Evolutionary conservation across 2,113 vertebrate species (phyloP), one percentile per base, ranked within the genome.

Genomic region (Chlorodrepanis virens): DNA sequence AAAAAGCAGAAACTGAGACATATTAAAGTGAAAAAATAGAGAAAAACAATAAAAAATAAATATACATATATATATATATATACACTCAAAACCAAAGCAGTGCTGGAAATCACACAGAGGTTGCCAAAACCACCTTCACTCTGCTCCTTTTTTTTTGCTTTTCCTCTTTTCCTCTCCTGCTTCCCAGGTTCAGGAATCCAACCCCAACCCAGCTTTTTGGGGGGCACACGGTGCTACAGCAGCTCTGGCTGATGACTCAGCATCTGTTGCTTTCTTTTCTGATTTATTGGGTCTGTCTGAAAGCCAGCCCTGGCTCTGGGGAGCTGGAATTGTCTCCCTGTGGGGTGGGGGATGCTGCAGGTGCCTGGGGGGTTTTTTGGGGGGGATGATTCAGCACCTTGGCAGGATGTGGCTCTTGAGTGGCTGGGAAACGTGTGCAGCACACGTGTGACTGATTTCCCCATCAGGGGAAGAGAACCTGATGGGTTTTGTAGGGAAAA

Each of bases 201-300:
- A 42, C 6, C 12, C 1, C 1, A 47, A 44, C 10, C 17, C 93
- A 76, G 42, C 12, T 61, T 75, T 74, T 57, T 14, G 33, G 80
- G 47, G n/a, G 6, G 67, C 53, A 5, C 14, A 21, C 8, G 24
- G 56, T 0, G 12, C n/a, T 10, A 1, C 18, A 10, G 1, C 42
- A 40, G 16, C 1, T 17, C 80, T 52, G 78, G 52, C 5, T 35
- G 35, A 21, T 89, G 94, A 89, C 61, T 91, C 93, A 85, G 94
- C 89, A 96, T 82, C 87, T 94, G 81, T 65, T 74, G 87, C 93
- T 92, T 71, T 54, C 54, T 70, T 70, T 63, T 14, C 28, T 59
- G 2, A 2, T 24, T 5, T 23, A 1, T 0, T 1, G n/a, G 49
- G 31, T 4, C 0, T 11, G 18, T 63, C n/a, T 19, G 3, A 37